Percentiles rank a stretch among this genome's conserved stretches.
phyloP scores from a whole-genome alignment of 2,888 invertebrate genomes.

The Acheta domesticus region DNA sequence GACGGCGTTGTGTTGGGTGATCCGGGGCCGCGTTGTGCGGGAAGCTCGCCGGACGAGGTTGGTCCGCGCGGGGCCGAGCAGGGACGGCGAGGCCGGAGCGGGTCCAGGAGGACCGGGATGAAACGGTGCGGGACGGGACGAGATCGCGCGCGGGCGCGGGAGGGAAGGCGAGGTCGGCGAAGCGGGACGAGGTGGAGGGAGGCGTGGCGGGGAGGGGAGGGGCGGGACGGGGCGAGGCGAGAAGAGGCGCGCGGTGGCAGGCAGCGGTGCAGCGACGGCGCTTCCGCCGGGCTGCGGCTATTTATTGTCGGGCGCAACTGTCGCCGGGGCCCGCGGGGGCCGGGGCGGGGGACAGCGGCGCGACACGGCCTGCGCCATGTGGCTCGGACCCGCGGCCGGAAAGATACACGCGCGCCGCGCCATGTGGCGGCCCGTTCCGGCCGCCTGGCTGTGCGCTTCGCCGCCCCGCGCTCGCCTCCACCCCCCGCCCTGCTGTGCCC shows the following conservation, averaged over 20 bases:
- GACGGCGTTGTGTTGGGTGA: too few relatives aligned
- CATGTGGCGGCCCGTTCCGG: not conserved
- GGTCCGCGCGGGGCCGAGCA: too few relatives aligned
- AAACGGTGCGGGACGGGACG: too few relatives aligned
- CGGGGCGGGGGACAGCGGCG: not conserved
- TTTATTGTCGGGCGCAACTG: not conserved
- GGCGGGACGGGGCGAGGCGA: not conserved
- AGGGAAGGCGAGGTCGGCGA: not conserved
- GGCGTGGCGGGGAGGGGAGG: not conserved
- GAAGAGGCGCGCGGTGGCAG: not conserved
- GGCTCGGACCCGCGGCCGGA: conserved; percentile 8
- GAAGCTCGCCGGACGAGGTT: too few relatives aligned
- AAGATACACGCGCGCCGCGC: conserved; percentile 18
- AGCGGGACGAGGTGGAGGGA: not conserved
- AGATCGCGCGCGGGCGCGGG: not conserved
- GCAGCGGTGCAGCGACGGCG: not conserved
- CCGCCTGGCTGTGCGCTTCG: not conserved
- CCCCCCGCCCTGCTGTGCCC: not conserved
- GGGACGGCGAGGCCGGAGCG: too few relatives aligned
- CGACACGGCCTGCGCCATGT: conserved; percentile 7
- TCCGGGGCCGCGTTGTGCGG: too few relatives aligned
- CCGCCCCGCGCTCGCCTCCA: not conserved
- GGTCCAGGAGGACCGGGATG: too few relatives aligned
- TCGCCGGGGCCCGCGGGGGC: not conserved
- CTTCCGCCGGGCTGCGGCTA: not conserved